A percentile compares a stretch with the other conserved stretches of the same genome.
Conservation (phyloP, 2,113 vertebrate genomes). For the Stomatorhinus ivindoensis region DNA sequence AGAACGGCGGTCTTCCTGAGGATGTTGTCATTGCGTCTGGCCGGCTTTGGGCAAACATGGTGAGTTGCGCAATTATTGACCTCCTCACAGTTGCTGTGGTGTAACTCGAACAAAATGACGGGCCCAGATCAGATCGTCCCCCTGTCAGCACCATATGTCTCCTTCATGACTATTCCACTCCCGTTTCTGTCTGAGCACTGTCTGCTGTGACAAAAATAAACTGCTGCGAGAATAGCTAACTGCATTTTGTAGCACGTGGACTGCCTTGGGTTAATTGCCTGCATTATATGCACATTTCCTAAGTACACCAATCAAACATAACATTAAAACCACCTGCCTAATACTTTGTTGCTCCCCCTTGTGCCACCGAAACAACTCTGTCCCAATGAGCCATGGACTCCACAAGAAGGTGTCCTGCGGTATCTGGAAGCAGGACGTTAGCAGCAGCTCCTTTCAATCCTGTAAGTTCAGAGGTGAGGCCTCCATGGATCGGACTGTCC, state of each 20-base stretch:
- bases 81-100: slow-evolving; percentile 2
- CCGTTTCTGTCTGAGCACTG: background rate
- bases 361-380: background rate
- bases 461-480: background rate
- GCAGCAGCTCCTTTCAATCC: background rate
- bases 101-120: background rate
- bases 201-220: background rate
- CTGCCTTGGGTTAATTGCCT: background rate
- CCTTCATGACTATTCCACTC: background rate
- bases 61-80: slow-evolving; percentile 30
- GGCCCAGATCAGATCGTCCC: slow-evolving; percentile 22
- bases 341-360: background rate
- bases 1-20: slow-evolving; percentile 6
- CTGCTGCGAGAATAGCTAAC: background rate
- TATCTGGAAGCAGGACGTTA: background rate
- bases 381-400: background rate
- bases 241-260: background rate
- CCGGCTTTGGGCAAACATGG: slow-evolving; percentile 32
- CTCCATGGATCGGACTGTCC: background rate
- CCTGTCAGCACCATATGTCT: background rate
- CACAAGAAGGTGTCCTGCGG: background rate
- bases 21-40: slow-evolving; percentile 29
- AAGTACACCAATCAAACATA: background rate
- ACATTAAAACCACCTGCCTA: background rate
- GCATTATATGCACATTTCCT: background rate